phyloP scores from a whole-genome alignment of 2,888 invertebrate species.

The Sphaeridia pumilis region DNA sequence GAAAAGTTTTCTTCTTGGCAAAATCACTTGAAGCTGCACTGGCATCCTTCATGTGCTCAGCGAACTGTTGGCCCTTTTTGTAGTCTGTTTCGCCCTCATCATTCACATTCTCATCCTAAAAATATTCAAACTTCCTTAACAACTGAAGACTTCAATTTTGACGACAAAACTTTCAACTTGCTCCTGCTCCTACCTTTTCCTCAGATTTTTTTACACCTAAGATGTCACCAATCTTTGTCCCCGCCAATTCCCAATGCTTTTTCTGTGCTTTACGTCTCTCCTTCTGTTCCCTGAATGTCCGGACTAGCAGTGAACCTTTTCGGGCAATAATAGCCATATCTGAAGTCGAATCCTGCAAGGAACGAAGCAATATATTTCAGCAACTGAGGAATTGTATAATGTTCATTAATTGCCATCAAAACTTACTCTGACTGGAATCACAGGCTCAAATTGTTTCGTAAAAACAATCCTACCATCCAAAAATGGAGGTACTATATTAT shows the following conservation, averaged over 20 bases:
- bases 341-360: slow-evolving; percentile 68
- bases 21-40: slow-evolving; percentile 64
- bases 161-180: neutral
- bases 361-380: neutral
- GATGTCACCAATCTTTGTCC: slow-evolving; percentile 89
- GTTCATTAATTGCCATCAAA: slow-evolving; percentile 15
- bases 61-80: slow-evolving; percentile 90
- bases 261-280: slow-evolving; percentile 94
- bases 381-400: slow-evolving; percentile 6
- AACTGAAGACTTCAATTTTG: neutral
- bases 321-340: slow-evolving; percentile 94
- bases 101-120: slow-evolving; percentile 45
- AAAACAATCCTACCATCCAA: slow-evolving; percentile 97
- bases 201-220: slow-evolving; percentile 80
- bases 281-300: slow-evolving; percentile 86
- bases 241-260: slow-evolving; percentile 97
- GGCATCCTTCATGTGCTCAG: slow-evolving; percentile 72
- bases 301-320: slow-evolving; percentile 83
- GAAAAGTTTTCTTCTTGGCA: slow-evolving; percentile 68
- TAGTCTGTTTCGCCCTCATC: slow-evolving; percentile 69
- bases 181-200: slow-evolving; percentile 43
- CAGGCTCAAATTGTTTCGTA: slow-evolving; percentile 97
- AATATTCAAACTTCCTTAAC: no score
- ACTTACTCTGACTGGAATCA: slow-evolving; percentile 72
- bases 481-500: slow-evolving; percentile 97